Base-by-base conservation (phyloP, 2,797 vertebrate genomes). In the Silurus lanzhouensis region DNA sequence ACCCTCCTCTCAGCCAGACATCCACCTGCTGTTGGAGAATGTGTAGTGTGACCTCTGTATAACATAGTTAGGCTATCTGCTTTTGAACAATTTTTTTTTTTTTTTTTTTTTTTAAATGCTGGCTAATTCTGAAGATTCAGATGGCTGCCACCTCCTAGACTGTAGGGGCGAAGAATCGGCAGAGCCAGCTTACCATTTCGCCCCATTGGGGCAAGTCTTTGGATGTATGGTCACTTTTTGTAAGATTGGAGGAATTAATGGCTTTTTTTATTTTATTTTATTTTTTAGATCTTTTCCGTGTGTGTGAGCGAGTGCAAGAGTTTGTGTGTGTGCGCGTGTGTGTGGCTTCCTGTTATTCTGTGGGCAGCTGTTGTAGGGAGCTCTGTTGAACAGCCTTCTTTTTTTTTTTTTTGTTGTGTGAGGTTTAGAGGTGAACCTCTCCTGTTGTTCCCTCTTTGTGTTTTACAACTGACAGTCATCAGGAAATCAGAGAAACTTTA, bases 291-390 rank as follows among this genome's bases (percentile, higher is more conserved):
- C 81, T 91, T 86, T 87, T 92, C 89, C 86, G 85, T 82, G 71
- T 61, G 70, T 81, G 72, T 68, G 68, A 63, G 76, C 20, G 38
- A 55, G 91, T 94, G 91, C 93, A 89, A 93, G 95, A 93, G 92
- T 25, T 19, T 60, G 75, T 48, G 15, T 5, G 22, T 13, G 84
- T 15, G 91, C 93, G 91, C 92, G 89, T 93, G 95, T 93, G 92
- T 90, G 95, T 94, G 94, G 95, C 94, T 96, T 95, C 94, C 95
- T 96, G 94, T 94, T 94, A 91, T 92, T 95, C 93, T 95, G 90
- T 93, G 95, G 95, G 96, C 96, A 96, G 96, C 96, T 96, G 91
- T 94, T 95, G 94, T 95, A 90, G 86, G 91, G 92, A 94, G 92
- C 93, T 93, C 90, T 95, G 91, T 94, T 94, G 94, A 96, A 95